phyloP scores from a whole-genome alignment of 2,113 vertebrate species.

The Myrmophylax atrothorax region DNA sequence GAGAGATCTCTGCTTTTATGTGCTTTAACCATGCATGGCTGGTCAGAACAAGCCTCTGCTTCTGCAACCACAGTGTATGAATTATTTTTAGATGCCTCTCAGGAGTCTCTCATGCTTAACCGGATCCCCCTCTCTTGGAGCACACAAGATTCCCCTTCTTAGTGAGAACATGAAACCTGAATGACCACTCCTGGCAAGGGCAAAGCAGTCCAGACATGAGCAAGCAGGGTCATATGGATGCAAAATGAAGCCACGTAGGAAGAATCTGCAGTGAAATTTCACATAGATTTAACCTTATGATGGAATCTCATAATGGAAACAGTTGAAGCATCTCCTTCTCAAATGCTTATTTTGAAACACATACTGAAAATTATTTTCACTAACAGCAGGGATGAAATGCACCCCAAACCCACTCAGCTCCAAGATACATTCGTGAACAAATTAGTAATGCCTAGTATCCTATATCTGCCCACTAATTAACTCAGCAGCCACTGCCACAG shows the following conservation, averaged over 20 bases:
- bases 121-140: background rate
- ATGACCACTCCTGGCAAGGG: background rate
- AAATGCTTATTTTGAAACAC: background rate
- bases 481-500: constrained; percentile 22
- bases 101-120: background rate
- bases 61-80: background rate
- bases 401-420: background rate
- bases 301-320: background rate
- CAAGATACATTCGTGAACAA: background rate
- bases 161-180: background rate
- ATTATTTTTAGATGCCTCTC: background rate
- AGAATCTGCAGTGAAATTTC: background rate
- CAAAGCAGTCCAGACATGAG: background rate
- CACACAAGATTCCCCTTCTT: background rate
- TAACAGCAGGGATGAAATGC: background rate
- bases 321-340: background rate
- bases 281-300: rapidly evolving
- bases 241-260: background rate
- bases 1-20: background rate
- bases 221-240: background rate
- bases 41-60: background rate
- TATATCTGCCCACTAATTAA: constrained; percentile 64
- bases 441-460: constrained; percentile 5
- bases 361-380: background rate
- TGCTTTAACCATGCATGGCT: background rate